Conservation (phyloP, 2,797 vertebrate genomes). For the Bryconaethiops microstoma region DNA sequence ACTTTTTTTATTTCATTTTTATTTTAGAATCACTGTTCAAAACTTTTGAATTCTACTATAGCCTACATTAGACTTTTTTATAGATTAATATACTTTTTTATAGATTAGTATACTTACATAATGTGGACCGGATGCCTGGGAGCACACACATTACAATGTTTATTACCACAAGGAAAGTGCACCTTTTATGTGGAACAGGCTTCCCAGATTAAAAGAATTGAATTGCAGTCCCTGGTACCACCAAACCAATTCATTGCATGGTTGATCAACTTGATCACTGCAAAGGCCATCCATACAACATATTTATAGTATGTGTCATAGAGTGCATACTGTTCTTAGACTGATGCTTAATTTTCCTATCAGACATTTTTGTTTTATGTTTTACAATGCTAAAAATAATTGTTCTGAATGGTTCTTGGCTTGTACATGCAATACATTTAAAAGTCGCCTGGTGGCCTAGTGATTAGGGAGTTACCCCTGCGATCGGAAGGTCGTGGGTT, state of each 20-base stretch:
- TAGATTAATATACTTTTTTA: no score
- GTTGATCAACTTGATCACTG: neutral
- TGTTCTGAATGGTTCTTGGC: neutral
- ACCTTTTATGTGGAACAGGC: conserved; percentile 8
- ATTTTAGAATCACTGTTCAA: no score
- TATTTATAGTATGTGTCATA: neutral
- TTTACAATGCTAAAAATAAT: neutral
- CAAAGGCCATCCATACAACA: conserved; percentile 2
- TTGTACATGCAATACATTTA: neutral
- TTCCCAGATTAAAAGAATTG: conserved; percentile 10
- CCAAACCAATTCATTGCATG: neutral
- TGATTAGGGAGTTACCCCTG: neutral
- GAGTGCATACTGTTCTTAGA: neutral
- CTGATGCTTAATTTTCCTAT: neutral
- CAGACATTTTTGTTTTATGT: neutral
- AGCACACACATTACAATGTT: neutral
- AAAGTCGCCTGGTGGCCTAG: neutral
- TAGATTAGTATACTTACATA: neutral
- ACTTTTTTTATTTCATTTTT: no score
- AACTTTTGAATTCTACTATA: no score
- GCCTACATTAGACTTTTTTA: no score
- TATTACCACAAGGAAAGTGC: neutral
- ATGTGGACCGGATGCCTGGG: neutral
- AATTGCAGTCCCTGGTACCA: neutral
- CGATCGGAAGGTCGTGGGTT: no score